These are phyloP conservation scores for Mayetiola destructor DNA, from an alignment of 2,888 invertebrate genomes.

Conservation along the genomic window DNA sequence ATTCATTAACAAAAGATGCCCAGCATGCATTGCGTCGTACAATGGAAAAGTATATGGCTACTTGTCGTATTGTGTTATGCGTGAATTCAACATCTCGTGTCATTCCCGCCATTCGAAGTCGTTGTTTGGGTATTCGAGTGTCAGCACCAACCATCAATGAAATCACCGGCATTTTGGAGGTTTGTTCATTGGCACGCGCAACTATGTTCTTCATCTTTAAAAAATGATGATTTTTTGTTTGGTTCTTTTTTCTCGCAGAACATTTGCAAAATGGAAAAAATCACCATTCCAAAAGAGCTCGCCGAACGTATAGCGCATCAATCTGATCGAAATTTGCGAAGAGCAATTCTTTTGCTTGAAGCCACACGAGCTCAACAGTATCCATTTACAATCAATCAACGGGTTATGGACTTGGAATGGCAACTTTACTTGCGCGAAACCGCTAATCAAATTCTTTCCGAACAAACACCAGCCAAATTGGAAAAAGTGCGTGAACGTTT, in stretches of 20 bases:
- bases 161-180: constrained; percentile 48
- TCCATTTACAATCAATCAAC: constrained; percentile 66
- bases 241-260: constrained; percentile 30
- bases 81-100: constrained; percentile 90
- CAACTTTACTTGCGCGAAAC: constrained; percentile 74
- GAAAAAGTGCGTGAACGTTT: constrained; percentile 72
- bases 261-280: constrained; percentile 68
- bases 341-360: constrained; percentile 87
- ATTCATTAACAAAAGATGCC: constrained; percentile 88
- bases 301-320: constrained; percentile 61
- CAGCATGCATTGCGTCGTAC: constrained; percentile 95
- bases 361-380: constrained; percentile 85
- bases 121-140: constrained; percentile 85
- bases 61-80: constrained; percentile 85
- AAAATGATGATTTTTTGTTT: constrained; percentile 17
- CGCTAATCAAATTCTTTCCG: constrained; percentile 67
- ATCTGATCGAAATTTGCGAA: constrained; percentile 75
- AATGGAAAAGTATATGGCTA: constrained; percentile 97
- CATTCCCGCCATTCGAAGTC: constrained; percentile 90
- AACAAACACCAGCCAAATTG: constrained; percentile 75
- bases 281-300: constrained; percentile 60
- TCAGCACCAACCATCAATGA: constrained; percentile 72
- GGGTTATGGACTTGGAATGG: constrained; percentile 85
- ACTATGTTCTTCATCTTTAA: background rate
- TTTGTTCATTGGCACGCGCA: constrained; percentile 20